Base-by-base conservation (phyloP, 1,140 invertebrate species). In the Bombus impatiens region DNA sequence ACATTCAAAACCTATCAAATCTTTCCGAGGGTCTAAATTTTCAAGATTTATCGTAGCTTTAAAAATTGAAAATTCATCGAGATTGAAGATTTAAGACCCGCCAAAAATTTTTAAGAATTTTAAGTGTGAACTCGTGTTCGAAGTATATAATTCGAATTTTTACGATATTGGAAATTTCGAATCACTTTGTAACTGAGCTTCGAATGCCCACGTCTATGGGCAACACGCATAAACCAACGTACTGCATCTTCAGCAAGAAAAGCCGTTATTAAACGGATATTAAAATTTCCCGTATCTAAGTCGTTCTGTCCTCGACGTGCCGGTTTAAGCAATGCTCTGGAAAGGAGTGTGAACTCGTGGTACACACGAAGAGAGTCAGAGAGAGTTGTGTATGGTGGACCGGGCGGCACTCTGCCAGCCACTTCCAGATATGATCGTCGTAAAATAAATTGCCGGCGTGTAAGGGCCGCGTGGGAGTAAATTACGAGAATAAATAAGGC, bases 401-500 rank as follows among this genome's bases (percentile, higher is more conserved):
- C 82, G 76, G 77, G 86, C 87, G 78, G 83, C 88, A 82, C 89
- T 87, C 84, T 62, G 78, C 82, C 92, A 86, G 78, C 89, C 90
- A 92, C 89, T 93, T 93, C 90, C 91, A 93, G 92, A 93, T 93
- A 93, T 92, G 93, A 93, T 93, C 91, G 90, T 91, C 92, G 88
- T 92, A 92, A 92, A 92, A 91, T 92, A 92, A 92, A 92, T 92
- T 92, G 86, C 90, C 86, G 86, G 87, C 86, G 86, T 85, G 91
- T 82, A 87, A 89, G 74, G 82, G 75, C 77, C 84, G 91, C 89
- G 93, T 94, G 90, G 93, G 93, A 93, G 93, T 93, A 94, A 94
- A 94, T 94, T 93, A 94, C 91, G 91, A 88, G 92, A 92, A 93
- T 94, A 93, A 93, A 94, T 94, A 93, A 94, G 88, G 93, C 92